These are phyloP conservation scores for Scolopax mira DNA, from an alignment of 2,113 vertebrate genomes.

Conservation along the genomic window DNA sequence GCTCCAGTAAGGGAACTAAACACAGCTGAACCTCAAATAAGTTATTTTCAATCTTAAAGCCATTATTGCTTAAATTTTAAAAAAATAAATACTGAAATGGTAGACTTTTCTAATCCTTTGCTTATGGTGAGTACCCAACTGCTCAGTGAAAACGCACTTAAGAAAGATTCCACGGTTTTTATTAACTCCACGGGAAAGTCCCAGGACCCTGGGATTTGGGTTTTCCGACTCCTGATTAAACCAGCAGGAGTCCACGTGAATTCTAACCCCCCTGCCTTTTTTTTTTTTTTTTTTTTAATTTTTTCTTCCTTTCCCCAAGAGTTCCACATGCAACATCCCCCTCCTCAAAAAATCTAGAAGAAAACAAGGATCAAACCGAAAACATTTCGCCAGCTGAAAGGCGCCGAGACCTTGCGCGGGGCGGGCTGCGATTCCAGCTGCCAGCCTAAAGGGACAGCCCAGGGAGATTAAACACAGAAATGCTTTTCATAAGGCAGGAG, in stretches of 20 bases:
- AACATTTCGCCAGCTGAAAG: not conserved
- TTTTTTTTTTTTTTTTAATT: too few relatives aligned
- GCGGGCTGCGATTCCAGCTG: slow-evolving; percentile 10
- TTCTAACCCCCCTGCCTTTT: not conserved
- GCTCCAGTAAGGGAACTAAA: not conserved
- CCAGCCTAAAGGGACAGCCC: not conserved
- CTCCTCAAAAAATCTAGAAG: not conserved
- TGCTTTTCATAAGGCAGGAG: slow-evolving; percentile 23
- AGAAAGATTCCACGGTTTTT: not conserved
- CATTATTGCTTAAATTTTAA: not conserved
- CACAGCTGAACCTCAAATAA: not conserved
- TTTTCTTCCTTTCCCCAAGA: not conserved
- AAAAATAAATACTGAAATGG: not conserved
- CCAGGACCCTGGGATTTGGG: not conserved
- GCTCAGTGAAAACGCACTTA: not conserved
- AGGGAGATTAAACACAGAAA: slow-evolving; percentile 46
- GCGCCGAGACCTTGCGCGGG: not conserved
- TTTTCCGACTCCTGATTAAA: slow-evolving; percentile 25
- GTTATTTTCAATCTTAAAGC: not conserved
- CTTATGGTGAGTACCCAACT: not conserved
- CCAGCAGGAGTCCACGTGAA: not conserved
- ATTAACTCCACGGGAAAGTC: not conserved
- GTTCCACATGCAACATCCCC: not conserved
- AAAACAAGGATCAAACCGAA: not conserved
- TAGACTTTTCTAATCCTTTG: not conserved